These are phyloP conservation scores for Gallinago paraguaiae DNA, from an alignment of 2,113 vertebrate genomes.

Conservation along the genomic window DNA sequence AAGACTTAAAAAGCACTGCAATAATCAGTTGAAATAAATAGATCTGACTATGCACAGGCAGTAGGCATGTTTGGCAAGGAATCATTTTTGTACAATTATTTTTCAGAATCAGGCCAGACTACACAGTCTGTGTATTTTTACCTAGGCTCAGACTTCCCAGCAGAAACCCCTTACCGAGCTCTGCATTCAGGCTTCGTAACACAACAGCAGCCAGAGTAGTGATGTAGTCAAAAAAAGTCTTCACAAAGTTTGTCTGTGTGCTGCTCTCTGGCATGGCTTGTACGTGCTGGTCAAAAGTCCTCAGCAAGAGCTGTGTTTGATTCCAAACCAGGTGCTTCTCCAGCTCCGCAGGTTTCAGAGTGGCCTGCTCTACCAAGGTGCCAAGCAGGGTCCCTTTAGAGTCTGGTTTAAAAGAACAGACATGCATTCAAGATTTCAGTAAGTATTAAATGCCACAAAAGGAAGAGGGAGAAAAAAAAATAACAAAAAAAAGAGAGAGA, in stretches of 20 bases:
- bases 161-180: conserved; percentile 75
- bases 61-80: background rate
- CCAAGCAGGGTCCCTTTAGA: conserved; percentile 75
- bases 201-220: conserved; percentile 84
- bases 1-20: background rate
- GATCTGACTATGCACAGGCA: background rate
- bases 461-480: rapidly evolving
- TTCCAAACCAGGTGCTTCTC: conserved; percentile 83
- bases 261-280: conserved; percentile 36
- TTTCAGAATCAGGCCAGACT: background rate
- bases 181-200: conserved; percentile 84
- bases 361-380: conserved; percentile 83
- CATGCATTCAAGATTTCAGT: background rate
- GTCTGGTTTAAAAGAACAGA: conserved; percentile 62
- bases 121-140: background rate
- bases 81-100: background rate
- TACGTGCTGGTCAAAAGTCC: conserved; percentile 78
- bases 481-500: too few relatives aligned
- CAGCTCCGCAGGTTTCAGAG: conserved; percentile 82
- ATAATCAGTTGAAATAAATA: background rate
- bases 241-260: conserved; percentile 78
- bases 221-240: conserved; percentile 85
- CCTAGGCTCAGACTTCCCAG: background rate
- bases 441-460: background rate
- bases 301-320: conserved; percentile 85